Base-by-base conservation (phyloP, 2,888 invertebrate genomes). In the Unio delphinus region DNA sequence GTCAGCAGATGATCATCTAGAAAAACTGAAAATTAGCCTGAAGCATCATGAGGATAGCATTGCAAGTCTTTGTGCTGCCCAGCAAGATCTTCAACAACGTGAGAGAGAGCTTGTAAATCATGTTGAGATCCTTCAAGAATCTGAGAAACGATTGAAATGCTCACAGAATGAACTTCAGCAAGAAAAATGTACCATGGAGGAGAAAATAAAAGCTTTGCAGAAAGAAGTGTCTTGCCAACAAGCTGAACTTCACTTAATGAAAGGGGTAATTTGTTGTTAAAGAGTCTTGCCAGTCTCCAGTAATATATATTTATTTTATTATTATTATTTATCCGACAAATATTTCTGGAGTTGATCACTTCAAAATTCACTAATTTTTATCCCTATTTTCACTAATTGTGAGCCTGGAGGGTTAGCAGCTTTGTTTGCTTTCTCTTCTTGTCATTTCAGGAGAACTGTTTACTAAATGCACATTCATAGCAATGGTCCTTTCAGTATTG, bases 1-100 rank as follows among this genome's bases (percentile, higher is more conserved):
- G 68, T 69, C 63, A 55, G 61, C 63, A 28, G 79, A 82, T 55
- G 71, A 73, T 55, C 73, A 81, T 59, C 59, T 79, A 1, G 74
- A 78, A 28, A 78, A 79, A 28, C 65, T 80, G 26, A 72, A 72
- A 11, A 55, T 63, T 55, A 70, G 59, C 55, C n/a, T 69, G 17
- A 64, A 62, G 15, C 64, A 70, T 30, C 65, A 64, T 8, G 56
- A 73, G 63, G 30, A 28, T 1, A 64, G 59, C 55, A 61, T 73
- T n/a, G 57, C 67, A 2, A 58, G 55, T 55, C 54, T 63, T 57
- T 6, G 65, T 73, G 17, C 69, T 69, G 54, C 58, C 54, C 54
- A 55, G 18, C 20, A 65, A 59, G 45, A 54, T 11, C 65, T 70
- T 18, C 34, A 15, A 58, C 18, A 30, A 7, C 55, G 23, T 26